Base-by-base conservation (phyloP, 2,797 vertebrate genomes). In the Enteromius trimaculatus region DNA sequence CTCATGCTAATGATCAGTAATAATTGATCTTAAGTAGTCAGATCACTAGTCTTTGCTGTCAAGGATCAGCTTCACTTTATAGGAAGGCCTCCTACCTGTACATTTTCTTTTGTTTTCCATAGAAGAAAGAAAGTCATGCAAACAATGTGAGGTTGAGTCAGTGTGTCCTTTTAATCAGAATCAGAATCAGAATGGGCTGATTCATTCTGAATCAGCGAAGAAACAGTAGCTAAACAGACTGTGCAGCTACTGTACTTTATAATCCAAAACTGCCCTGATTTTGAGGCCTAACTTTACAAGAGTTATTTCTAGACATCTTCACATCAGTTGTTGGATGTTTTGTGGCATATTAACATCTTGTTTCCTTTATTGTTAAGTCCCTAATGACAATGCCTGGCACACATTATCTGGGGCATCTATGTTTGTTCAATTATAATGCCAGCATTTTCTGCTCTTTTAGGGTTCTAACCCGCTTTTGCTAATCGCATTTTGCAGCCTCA, bases 401-500 rank as follows among this genome's bases (percentile, higher is more conserved):
- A 87, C 85, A 71, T 88, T 86, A 90, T 90, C 88, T 90, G 86
- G 89, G 88, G 77, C 88, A 86, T 80, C 55, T 47, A 19, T 88
- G 89, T 90, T 88, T 89, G 87, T 81, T 88, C 86, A 89, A 88
- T 89, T 90, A 86, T 83, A 85, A 85, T 60, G 51, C 31, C 86
- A 87, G 77, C 83, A 81, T 88, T 69, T 83, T 86, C 70, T 81
- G 55, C 80, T 80, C 68, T 86, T 85, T 88, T 90, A 87, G 81
- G 80, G 81, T 86, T 85, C 82, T 88, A 88, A 87, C 85, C 87
- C 85, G 88, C 81, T 89, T 85, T 9, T 87, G 89, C 89, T 93
- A 93, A 93, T 93, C 91, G 55, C 84, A 87, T 91, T 90, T 90
- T 80, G 68, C 26, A 0, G 92, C 93, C 92, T 80, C 86, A 83